Base-by-base conservation (phyloP, 1,140 invertebrate genomes). In the Glossosoma conforme region DNA sequence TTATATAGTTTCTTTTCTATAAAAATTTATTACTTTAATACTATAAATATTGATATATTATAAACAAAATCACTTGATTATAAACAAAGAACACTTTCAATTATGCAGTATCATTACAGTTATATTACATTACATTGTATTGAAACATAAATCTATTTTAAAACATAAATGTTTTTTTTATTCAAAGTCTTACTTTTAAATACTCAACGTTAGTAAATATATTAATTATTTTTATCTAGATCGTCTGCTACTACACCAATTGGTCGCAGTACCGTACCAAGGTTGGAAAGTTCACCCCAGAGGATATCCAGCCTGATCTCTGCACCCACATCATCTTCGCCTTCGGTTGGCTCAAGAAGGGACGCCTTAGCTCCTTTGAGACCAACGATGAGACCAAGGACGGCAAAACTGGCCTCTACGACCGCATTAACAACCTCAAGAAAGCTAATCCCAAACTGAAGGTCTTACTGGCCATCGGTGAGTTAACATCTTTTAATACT, bases 291-390 rank as follows among this genome's bases (percentile, higher is more conserved):
- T 97, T 93, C 72, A 65, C 84, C 22, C 94, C 95, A 0, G 94
- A 97, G 75, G 91, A 98, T 67, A 96, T 97, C 53, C 86, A 93
- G 46, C 90, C 93, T 1, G 87, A 93, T 68, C 78, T 98, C 3
- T 98, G 95, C 69, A 97, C 94, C 1, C 94, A 97, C 72, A 79
- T 97, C 59, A 91, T 97, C 60, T 97, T 93, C 68, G 90, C 94
- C 17, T 97, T 98, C 66, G 93, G 91, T 1, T 97, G 92, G 93
- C 76, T 97, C 66, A 97, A 97, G 72, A 95, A 96, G 64, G 91
- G 92, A 55, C 90, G 91, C 62, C 70, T 95, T 24, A 89, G 89
- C 38, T 91, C 90, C 11, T 94, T 93, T 63, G 92, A 96, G 65
- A 84, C 85, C 35, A 93, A 93, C 63, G 92, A 96, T 62, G 91